Conservation (phyloP, 1,140 invertebrate species). For the Macrotrachela quadricornifera region DNA sequence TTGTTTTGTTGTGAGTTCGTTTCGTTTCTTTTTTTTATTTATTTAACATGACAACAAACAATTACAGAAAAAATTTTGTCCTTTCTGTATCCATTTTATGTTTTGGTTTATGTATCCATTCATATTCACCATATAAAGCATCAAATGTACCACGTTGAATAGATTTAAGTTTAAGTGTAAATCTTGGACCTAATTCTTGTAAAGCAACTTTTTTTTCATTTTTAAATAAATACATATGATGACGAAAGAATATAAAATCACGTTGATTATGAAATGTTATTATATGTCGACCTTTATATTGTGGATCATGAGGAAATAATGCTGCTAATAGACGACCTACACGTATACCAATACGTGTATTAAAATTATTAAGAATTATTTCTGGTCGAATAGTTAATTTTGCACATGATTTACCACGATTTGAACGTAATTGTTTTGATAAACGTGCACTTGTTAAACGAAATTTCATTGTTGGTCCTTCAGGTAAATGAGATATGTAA, state of each 20-base stretch:
- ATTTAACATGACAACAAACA: too few relatives aligned
- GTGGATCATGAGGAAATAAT: constrained; percentile 80
- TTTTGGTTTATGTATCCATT: constrained; percentile 63
- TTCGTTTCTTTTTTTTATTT: too few relatives aligned
- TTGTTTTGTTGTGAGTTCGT: too few relatives aligned
- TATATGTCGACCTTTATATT: constrained; percentile 70
- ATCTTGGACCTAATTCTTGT: constrained; percentile 79
- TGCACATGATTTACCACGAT: neutral
- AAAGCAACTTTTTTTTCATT: constrained; percentile 55
- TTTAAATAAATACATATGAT: constrained; percentile 90
- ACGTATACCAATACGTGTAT: constrained; percentile 65
- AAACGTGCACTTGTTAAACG: constrained; percentile 34
- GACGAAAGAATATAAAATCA: constrained; percentile 94
- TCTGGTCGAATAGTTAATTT: constrained; percentile 46
- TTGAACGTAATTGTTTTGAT: constrained; percentile 33
- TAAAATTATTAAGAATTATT: constrained; percentile 86
- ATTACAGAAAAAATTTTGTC: too few relatives aligned
- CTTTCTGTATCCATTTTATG: too few relatives aligned
- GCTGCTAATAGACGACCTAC: constrained; percentile 79
- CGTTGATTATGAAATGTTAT: constrained; percentile 96
- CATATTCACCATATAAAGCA: constrained; percentile 79
- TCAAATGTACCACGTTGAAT: constrained; percentile 91
- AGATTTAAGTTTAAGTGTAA: constrained; percentile 72
- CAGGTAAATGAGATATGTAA: constrained; percentile 69
- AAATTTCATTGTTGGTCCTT: constrained; percentile 78